Evolutionary conservation across 2,797 vertebrate genomes (phyloP).

Genomic region (Labroides dimidiatus): DNA sequence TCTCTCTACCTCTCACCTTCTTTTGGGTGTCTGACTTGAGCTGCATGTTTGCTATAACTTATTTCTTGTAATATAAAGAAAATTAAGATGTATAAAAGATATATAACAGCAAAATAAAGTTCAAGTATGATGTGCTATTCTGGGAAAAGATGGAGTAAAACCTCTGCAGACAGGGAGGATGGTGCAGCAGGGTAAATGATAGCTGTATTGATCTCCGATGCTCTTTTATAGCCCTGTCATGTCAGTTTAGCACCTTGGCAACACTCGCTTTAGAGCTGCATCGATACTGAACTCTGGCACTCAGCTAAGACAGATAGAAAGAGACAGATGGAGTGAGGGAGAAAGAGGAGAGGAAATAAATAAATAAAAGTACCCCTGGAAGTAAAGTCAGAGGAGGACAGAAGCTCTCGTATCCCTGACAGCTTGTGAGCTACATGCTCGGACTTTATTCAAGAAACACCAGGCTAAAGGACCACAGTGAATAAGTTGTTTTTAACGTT

Average conservation of each 20-base stretch:
- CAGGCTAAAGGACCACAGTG: neutral
- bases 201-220: slow-evolving; percentile 72
- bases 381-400: slow-evolving; percentile 19
- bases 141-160: slow-evolving; percentile 4
- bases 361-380: slow-evolving; percentile 25
- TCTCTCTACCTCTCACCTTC: neutral
- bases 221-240: slow-evolving; percentile 73
- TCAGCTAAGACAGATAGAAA: slow-evolving; percentile 42
- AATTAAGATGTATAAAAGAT: neutral
- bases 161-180: slow-evolving; percentile 19
- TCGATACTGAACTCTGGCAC: slow-evolving; percentile 72
- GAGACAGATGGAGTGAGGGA: slow-evolving; percentile 27
- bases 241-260: slow-evolving; percentile 79
- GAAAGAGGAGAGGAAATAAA: slow-evolving; percentile 26
- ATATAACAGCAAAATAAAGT: neutral
- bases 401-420: neutral
- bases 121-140: slow-evolving; percentile 2
- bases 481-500: neutral
- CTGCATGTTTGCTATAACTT: neutral
- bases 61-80: neutral
- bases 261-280: slow-evolving; percentile 67
- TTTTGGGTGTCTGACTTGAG: neutral
- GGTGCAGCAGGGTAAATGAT: slow-evolving; percentile 62
- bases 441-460: neutral
- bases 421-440: neutral